Evolutionary conservation across 1,140 invertebrate genomes (phyloP).

Genomic region (Tribolium madens): DNA sequence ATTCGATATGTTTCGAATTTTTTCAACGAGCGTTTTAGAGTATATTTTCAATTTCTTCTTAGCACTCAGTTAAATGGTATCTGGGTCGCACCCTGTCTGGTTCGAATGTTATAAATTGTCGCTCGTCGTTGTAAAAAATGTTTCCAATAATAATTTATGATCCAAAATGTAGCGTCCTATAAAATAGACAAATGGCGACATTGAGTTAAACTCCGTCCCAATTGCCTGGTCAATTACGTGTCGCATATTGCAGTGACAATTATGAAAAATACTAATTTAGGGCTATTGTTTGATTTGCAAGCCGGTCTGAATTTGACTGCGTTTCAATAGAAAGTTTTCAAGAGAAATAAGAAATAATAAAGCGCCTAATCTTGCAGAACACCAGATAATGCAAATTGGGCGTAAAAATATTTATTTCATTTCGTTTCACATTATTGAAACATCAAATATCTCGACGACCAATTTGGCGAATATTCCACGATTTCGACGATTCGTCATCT

Average conservation of each 20-base stretch:
- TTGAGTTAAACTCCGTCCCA: slow-evolving; percentile 29
- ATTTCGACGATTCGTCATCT: slow-evolving; percentile 39
- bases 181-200: slow-evolving; percentile 41
- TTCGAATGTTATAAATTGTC: slow-evolving; percentile 29
- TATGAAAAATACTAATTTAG: slow-evolving; percentile 48
- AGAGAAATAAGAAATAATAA: not conserved
- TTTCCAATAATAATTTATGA: slow-evolving; percentile 31
- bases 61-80: slow-evolving; percentile 17
- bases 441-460: slow-evolving; percentile 13
- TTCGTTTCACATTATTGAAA: slow-evolving; percentile 27
- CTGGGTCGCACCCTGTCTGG: slow-evolving; percentile 5
- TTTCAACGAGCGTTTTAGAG: not conserved
- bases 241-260: slow-evolving; percentile 47
- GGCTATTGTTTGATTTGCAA: slow-evolving; percentile 23
- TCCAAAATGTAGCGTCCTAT: slow-evolving; percentile 23
- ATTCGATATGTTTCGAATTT: not conserved
- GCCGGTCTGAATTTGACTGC: not conserved
- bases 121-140: slow-evolving; percentile 35
- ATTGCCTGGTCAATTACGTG: slow-evolving; percentile 42
- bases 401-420: slow-evolving; percentile 33
- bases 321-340: slow-evolving; percentile 6
- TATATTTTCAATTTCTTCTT: slow-evolving; percentile 1
- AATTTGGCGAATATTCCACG: slow-evolving; percentile 3
- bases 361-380: not conserved
- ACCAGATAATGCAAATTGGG: slow-evolving; percentile 30